Evolutionary conservation across 2,797 vertebrate genomes (phyloP).

Genomic region (Bryconaethiops microstoma): DNA sequence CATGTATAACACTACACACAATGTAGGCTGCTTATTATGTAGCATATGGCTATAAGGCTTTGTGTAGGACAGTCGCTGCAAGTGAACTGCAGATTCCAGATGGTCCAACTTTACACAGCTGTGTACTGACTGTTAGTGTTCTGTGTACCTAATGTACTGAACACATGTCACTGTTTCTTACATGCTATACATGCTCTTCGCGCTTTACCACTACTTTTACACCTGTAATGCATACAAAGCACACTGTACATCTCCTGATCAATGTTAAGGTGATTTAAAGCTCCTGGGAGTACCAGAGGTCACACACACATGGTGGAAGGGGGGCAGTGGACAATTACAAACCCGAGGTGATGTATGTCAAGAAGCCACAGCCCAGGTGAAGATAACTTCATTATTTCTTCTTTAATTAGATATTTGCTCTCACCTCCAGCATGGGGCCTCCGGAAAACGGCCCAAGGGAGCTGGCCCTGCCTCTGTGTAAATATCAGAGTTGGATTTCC

Average conservation of each 20-base stretch:
- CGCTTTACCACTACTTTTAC: conserved; percentile 10
- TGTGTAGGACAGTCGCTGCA: not conserved
- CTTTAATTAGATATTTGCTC: conserved; percentile 56
- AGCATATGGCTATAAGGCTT: not conserved
- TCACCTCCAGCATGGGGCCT: conserved; percentile 30
- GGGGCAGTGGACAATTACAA: conserved; percentile 47
- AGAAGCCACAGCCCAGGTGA: conserved; percentile 25
- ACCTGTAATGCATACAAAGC: conserved; percentile 27
- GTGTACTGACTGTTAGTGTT: too few species aligned
- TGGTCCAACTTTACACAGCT: not conserved
- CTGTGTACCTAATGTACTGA: not conserved
- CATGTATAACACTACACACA: not conserved
- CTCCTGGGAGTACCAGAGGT: conserved; percentile 41
- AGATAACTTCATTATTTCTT: conserved; percentile 52
- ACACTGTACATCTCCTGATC: conserved; percentile 28
- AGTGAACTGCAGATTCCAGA: not conserved
- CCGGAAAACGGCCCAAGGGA: conserved; percentile 20
- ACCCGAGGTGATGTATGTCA: conserved; percentile 34
- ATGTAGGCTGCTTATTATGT: not conserved
- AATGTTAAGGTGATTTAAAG: conserved; percentile 46
- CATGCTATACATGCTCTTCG: conserved; percentile 8
- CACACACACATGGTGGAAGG: conserved; percentile 43
- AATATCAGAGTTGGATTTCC: conserved; percentile 47
- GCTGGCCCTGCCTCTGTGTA: conserved; percentile 30
- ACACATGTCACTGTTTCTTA: conserved; percentile 17